Base-by-base conservation (phyloP, 2,113 vertebrate species). In the Bos indicus region DNA sequence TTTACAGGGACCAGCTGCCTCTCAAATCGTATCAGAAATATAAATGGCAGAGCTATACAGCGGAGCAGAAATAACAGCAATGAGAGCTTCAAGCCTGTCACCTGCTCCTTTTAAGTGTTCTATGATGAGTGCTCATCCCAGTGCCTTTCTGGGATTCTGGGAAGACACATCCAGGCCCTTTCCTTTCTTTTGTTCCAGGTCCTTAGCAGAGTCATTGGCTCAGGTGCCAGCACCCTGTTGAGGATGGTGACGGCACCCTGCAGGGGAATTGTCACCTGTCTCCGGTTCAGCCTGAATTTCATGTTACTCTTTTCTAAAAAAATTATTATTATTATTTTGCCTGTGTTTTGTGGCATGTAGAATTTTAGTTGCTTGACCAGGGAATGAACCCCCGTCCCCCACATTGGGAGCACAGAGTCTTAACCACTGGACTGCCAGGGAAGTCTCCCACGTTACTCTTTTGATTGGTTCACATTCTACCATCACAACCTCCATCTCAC, bases 21-120 rank as follows among this genome's bases (percentile, higher is more conserved):
- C 88, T 77, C 51, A 54, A 59, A 71, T 90, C 6, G 0, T 30
- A n/a, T 86, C 87, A 30, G 17, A 83, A 64, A 78, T 71, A 67
- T 40, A 92, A 86, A 67, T 59, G 62, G 30, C 86, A 94, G 74
- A 85, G 51, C 95, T 83, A 36, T 89, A 81, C 54, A 33, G 78
- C 6, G 17, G 64, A 84, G 52, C 94, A 91, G 90, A 94, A 88
- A 82, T 60, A 95, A 88, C 59, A 59, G 30, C 54, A 59, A 17
- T 2, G 67, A 80, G n/a, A 16, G 9, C 83, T 33, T 74, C 83
- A 48, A 77, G 46, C 64, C 52, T 64, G 54, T 81, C 81, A 17
- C 64, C 62, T 85, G n/a, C 12, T 74, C 21, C 52, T 48, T 93
- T 78, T 36, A 67, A 40, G 89, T 82, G 33, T 46, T 88, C 51